phyloP scores from a whole-genome alignment of 2,113 vertebrate genomes.

The Canis aureus region DNA sequence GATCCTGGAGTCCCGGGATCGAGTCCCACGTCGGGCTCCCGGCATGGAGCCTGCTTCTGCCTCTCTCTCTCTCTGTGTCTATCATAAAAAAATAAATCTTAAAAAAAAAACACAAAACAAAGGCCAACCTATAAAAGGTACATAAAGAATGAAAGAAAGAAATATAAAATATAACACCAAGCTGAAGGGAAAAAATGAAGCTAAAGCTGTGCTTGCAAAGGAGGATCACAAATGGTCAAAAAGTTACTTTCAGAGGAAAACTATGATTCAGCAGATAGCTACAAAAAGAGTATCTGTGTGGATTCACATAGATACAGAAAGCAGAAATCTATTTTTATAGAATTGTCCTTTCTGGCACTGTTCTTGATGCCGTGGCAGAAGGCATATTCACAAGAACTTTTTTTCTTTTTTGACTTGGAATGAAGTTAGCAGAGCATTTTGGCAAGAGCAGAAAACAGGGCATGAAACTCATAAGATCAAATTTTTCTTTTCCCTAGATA shows the following conservation, averaged over 20 bases:
- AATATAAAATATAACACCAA: background rate
- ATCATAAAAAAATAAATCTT: too few relatives aligned
- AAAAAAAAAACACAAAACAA: background rate
- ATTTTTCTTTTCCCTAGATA: conserved; percentile 72
- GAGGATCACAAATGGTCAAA: background rate
- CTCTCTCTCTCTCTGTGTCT: too few relatives aligned
- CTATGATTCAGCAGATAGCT: background rate
- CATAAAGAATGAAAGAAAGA: conserved; percentile 46
- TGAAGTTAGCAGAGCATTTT: conserved; percentile 72
- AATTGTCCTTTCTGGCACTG: conserved; percentile 56
- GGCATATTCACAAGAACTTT: conserved; percentile 31
- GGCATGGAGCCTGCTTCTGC: too few relatives aligned
- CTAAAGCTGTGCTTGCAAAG: background rate
- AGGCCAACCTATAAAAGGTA: conserved; percentile 23
- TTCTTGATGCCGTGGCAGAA: conserved; percentile 11
- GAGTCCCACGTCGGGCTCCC: too few relatives aligned
- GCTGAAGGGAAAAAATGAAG: background rate
- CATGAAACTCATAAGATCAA: conserved; percentile 74
- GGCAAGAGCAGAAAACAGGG: conserved; percentile 72
- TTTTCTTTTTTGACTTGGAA: background rate
- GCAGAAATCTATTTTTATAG: conserved; percentile 52
- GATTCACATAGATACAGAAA: conserved; percentile 43
- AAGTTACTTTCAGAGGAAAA: background rate
- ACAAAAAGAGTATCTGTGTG: background rate
- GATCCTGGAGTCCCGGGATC: too few relatives aligned